Conservation (phyloP, 2,888 invertebrate genomes). For the Nycteola revayana region DNA sequence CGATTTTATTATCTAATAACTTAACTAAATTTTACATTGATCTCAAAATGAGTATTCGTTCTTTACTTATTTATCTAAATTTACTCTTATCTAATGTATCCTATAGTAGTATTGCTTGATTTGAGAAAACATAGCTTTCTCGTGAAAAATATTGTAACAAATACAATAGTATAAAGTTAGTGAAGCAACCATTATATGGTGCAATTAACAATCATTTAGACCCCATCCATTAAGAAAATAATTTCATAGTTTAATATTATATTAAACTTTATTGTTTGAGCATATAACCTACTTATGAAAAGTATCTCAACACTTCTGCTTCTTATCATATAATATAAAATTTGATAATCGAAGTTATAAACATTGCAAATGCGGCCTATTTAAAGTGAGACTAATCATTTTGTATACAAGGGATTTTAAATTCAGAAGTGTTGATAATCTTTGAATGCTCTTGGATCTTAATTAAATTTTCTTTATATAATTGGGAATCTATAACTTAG, state of each 20-base stretch:
- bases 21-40: slow-evolving; percentile 69
- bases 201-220: slow-evolving; percentile 54
- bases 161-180: slow-evolving; percentile 51
- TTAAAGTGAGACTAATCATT: too few relatives aligned
- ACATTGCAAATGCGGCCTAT: too few relatives aligned
- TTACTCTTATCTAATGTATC: slow-evolving; percentile 64
- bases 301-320: slow-evolving; percentile 27
- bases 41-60: slow-evolving; percentile 79
- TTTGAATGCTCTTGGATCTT: too few relatives aligned
- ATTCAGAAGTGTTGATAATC: too few relatives aligned
- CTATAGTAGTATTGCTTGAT: slow-evolving; percentile 79
- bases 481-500: too few relatives aligned
- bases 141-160: slow-evolving; percentile 64
- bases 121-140: slow-evolving; percentile 72
- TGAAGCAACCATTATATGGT: slow-evolving; percentile 72
- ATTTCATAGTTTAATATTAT: slow-evolving; percentile 27
- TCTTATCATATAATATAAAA: too few relatives aligned
- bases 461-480: too few relatives aligned
- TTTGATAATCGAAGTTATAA: too few relatives aligned
- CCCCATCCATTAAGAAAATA: slow-evolving; percentile 36
- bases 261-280: too few relatives aligned
- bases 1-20: slow-evolving; percentile 52
- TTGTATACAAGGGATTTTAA: too few relatives aligned
- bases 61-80: slow-evolving; percentile 64
- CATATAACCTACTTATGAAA: slow-evolving; percentile 23